Evolutionary conservation across 1,140 invertebrate species (phyloP).

Genomic region (Diorhabda carinulata): DNA sequence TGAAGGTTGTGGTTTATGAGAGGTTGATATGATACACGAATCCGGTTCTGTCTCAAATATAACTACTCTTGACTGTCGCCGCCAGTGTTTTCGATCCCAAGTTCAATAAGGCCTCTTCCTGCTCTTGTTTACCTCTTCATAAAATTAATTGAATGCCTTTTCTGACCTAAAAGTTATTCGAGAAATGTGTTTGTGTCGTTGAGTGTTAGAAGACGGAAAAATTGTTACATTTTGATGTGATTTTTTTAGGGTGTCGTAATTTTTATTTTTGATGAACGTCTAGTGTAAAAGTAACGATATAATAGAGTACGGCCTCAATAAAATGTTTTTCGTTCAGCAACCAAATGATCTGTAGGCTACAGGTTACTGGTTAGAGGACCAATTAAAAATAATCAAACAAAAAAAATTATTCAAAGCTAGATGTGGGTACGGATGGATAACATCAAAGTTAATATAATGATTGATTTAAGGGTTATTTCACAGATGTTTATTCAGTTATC

Average conservation of each 20-base stretch:
- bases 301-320: not conserved
- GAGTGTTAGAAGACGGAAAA: conserved; percentile 4
- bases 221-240: conserved; percentile 18
- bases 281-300: not conserved
- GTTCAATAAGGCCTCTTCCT: conserved; percentile 3
- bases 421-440: too few species aligned
- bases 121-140: conserved; percentile 16
- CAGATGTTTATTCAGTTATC: too few species aligned
- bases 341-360: not conserved
- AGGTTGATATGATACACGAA: not conserved
- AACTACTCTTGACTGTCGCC: not conserved
- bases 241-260: conserved; percentile 8
- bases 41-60: not conserved
- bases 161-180: conserved; percentile 13
- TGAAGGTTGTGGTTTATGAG: too few species aligned
- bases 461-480: too few species aligned
- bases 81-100: not conserved
- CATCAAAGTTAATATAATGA: too few species aligned
- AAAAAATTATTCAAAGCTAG: too few species aligned
- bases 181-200: conserved; percentile 14
- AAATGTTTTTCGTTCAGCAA: not conserved
- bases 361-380: not conserved
- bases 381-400: too few species aligned
- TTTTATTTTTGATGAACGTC: conserved; percentile 2
- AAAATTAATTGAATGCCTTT: conserved; percentile 16